Conservation (phyloP, 1,140 invertebrate genomes). For the Rhopalosiphum padi region DNA sequence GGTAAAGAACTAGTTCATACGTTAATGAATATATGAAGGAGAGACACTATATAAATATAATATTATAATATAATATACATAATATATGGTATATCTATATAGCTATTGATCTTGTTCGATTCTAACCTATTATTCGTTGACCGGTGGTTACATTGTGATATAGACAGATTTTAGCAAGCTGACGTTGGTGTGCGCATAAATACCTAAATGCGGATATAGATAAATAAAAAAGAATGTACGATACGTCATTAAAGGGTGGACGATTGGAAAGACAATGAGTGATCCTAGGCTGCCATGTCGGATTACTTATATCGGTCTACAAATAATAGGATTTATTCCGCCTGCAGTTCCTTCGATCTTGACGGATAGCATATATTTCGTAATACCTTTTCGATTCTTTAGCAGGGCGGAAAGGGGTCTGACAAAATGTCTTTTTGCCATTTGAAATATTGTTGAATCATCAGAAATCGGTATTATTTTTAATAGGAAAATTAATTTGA, state of each 20-base stretch:
- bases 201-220: slow-evolving; percentile 13
- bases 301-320: slow-evolving; percentile 54
- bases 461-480: slow-evolving; percentile 38
- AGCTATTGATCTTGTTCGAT: background rate
- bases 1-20: background rate
- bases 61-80: background rate
- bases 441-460: slow-evolving; percentile 37
- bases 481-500: slow-evolving; percentile 49
- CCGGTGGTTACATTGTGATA: background rate
- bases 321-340: slow-evolving; percentile 56
- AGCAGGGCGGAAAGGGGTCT: background rate
- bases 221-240: slow-evolving; percentile 18
- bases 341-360: slow-evolving; percentile 21
- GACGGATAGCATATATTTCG: slow-evolving; percentile 47
- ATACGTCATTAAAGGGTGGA: slow-evolving; percentile 31
- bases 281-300: slow-evolving; percentile 48
- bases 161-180: background rate
- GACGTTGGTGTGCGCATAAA: background rate
- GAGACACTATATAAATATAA: background rate
- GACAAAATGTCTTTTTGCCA: slow-evolving; percentile 14
- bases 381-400: slow-evolving; percentile 5
- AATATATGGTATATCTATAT: background rate
- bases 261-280: background rate
- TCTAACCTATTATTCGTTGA: background rate
- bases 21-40: background rate